These are phyloP conservation scores for Hyposoter didymator DNA, from an alignment of 2,888 invertebrate species.

Conservation along the genomic window DNA sequence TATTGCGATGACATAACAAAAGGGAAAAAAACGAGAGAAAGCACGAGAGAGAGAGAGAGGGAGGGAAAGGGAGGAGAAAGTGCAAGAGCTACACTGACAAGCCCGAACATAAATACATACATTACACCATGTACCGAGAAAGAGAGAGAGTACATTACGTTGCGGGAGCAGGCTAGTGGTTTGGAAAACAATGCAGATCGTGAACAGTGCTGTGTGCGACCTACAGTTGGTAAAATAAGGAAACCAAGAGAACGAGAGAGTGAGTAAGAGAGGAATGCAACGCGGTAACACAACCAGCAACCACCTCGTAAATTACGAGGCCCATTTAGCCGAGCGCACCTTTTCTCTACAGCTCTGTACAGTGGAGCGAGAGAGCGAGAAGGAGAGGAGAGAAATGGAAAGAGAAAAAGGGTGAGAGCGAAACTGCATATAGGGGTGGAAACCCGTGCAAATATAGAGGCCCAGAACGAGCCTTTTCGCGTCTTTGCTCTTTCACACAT, in stretches of 20 bases:
- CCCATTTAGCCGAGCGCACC: conserved; percentile 62
- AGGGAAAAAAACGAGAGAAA: not conserved
- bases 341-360: conserved; percentile 24
- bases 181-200: conserved; percentile 73
- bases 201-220: conserved; percentile 39
- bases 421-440: conserved; percentile 14
- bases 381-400: not conserved
- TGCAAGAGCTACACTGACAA: conserved; percentile 28
- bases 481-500: conserved; percentile 38
- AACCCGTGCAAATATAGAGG: conserved; percentile 8
- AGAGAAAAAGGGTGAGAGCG: not conserved
- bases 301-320: conserved; percentile 68
- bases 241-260: conserved; percentile 35
- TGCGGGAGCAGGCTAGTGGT: conserved; percentile 65
- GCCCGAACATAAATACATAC: conserved; percentile 50
- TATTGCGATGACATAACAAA: conserved; percentile 1
- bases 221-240: conserved; percentile 55
- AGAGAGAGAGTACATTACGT: conserved; percentile 60
- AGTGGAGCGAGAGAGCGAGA: conserved; percentile 17
- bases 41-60: conserved; percentile 5
- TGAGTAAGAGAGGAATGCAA: conserved; percentile 38
- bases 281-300: conserved; percentile 41
- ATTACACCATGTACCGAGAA: conserved; percentile 33
- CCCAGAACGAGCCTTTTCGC: conserved; percentile 24
- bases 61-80: too few species aligned